Conservation (phyloP, 2,113 vertebrate species). For the Petromus typicus region DNA sequence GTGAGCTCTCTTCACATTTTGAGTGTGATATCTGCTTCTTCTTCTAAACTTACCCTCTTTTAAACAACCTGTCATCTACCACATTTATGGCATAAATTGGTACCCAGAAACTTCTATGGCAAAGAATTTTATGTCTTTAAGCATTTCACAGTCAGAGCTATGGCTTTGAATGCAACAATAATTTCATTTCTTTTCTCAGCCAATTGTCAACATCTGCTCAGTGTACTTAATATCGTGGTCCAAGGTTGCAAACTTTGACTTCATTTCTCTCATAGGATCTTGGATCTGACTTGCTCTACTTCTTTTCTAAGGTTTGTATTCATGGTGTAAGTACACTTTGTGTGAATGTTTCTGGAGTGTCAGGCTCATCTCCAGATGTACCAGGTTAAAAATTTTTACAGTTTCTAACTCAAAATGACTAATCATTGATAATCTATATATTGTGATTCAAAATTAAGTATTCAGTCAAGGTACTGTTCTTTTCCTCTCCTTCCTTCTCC, state of each 20-base stretch:
- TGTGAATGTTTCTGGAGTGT: slow-evolving; percentile 40
- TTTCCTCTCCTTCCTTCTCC: neutral
- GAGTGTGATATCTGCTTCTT: neutral
- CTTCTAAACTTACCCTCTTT: slow-evolving; percentile 30
- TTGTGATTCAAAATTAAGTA: neutral
- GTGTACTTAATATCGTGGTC: neutral
- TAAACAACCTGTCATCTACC: neutral
- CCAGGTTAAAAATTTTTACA: slow-evolving; percentile 2
- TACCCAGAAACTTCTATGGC: neutral
- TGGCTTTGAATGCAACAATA: neutral
- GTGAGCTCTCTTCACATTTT: neutral
- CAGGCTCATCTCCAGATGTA: neutral
- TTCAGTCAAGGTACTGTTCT: neutral
- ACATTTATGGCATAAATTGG: neutral
- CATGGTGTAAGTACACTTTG: slow-evolving; percentile 27
- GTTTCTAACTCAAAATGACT: neutral
- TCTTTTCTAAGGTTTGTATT: slow-evolving; percentile 17
- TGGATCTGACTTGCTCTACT: slow-evolving; percentile 39
- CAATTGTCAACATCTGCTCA: neutral
- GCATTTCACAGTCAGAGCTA: neutral
- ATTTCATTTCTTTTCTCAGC: neutral
- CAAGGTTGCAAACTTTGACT: neutral
- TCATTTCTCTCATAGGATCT: neutral
- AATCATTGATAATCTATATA: neutral
- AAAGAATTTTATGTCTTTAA: neutral